phyloP scores from a whole-genome alignment of 1,140 invertebrate genomes.

The Micrasema minimum region DNA sequence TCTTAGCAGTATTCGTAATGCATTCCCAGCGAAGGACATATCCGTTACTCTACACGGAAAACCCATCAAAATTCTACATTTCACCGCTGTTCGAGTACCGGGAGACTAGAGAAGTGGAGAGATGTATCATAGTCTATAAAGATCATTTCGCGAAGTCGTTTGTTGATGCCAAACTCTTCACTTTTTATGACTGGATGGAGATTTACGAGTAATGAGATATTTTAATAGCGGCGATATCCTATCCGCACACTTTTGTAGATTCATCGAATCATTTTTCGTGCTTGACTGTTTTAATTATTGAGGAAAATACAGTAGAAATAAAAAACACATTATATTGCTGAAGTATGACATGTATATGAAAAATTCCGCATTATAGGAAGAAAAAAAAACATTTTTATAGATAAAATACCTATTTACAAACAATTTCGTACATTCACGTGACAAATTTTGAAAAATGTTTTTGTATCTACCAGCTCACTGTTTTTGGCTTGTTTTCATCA shows the following conservation, averaged over 20 bases:
- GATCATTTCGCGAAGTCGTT: conserved; percentile 36
- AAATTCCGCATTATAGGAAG: too few relatives aligned
- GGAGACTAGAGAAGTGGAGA: conserved; percentile 3
- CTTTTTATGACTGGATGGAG: conserved; percentile 38
- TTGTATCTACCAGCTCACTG: too few relatives aligned
- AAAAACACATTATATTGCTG: too few relatives aligned
- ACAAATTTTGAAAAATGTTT: too few relatives aligned
- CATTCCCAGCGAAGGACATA: conserved; percentile 50
- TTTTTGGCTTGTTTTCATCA: too few relatives aligned
- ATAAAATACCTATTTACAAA: too few relatives aligned
- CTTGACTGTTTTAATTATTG: too few relatives aligned
- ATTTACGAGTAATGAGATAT: conserved; percentile 10
- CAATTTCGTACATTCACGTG: too few relatives aligned
- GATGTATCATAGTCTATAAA: conserved; percentile 30
- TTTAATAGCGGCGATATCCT: conserved; percentile 20
- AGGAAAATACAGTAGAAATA: too few relatives aligned
- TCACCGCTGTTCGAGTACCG: background rate
- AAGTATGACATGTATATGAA: too few relatives aligned
- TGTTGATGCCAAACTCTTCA: conserved; percentile 40
- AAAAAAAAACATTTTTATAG: too few relatives aligned
- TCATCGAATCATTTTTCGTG: background rate
- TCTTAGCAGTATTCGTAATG: conserved; percentile 47
- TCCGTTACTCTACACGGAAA: conserved; percentile 49
- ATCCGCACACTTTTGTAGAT: background rate
- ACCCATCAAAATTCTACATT: conserved; percentile 50